phyloP scores from a whole-genome alignment of 2,113 vertebrate species.

The Australoheros scitulus region DNA sequence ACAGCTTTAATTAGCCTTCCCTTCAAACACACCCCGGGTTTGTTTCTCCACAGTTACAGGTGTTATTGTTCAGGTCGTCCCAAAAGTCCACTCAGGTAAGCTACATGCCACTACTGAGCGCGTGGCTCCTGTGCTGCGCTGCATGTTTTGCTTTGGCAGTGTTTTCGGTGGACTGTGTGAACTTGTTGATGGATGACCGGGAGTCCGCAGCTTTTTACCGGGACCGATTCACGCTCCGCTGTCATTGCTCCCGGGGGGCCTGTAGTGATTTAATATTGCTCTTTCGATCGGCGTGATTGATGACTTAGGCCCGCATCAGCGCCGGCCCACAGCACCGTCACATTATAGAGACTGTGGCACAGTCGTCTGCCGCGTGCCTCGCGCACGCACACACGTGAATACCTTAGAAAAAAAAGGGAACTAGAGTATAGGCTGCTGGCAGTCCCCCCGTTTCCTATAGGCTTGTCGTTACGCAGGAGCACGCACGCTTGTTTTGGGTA shows the following conservation, averaged over 20 bases:
- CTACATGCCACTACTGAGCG: conserved; percentile 4
- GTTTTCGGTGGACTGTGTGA: neutral
- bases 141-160: conserved; percentile 7
- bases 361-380: conserved; percentile 32
- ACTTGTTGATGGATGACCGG: conserved; percentile 68
- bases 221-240: conserved; percentile 47
- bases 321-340: conserved; percentile 29
- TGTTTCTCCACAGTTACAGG: conserved; percentile 36
- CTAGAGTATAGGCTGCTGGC: neutral
- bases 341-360: conserved; percentile 43
- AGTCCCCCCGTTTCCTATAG: neutral
- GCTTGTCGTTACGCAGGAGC: neutral
- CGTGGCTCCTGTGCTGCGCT: conserved; percentile 1
- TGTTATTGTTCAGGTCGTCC: conserved; percentile 17
- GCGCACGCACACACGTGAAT: conserved; percentile 40
- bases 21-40: neutral
- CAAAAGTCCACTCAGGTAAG: neutral
- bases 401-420: neutral
- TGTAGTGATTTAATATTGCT: conserved; percentile 64
- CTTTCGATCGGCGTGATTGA: conserved; percentile 67
- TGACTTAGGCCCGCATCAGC: conserved; percentile 55
- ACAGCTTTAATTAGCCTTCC: neutral
- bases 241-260: conserved; percentile 51
- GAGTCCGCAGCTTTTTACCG: conserved; percentile 45
- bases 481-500: neutral